These are phyloP conservation scores for Speoplatyrhinus poulsoni DNA, from an alignment of 2,113 vertebrate species.

Conservation along the genomic window DNA sequence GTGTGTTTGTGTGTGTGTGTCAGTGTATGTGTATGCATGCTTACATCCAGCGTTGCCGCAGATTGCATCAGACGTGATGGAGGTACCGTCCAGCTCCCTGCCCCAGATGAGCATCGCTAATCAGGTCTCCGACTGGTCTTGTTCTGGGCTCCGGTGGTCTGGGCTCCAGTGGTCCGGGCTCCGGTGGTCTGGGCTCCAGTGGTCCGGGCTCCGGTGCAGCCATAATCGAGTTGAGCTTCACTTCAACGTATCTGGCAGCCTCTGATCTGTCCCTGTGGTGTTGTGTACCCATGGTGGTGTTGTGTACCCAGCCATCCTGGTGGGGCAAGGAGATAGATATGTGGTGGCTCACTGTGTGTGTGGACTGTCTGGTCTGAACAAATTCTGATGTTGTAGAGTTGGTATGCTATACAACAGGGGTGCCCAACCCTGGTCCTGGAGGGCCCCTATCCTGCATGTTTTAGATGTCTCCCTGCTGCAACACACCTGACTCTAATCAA, in stretches of 20 bases:
- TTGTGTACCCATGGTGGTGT: not conserved
- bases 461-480: too few relatives aligned
- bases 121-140: constrained; percentile 47
- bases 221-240: constrained; percentile 53
- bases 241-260: constrained; percentile 35
- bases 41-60: not conserved
- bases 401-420: too few relatives aligned
- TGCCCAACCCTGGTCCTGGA: too few relatives aligned
- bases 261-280: constrained; percentile 31
- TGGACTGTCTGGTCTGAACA: too few relatives aligned
- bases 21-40: constrained; percentile 8
- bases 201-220: constrained; percentile 15
- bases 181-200: constrained; percentile 11
- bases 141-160: constrained; percentile 23
- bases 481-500: too few relatives aligned
- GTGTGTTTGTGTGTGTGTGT: too few relatives aligned
- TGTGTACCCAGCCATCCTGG: too few relatives aligned
- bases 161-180: too few relatives aligned
- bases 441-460: too few relatives aligned
- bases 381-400: too few relatives aligned
- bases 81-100: constrained; percentile 23
- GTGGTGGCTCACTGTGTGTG: too few relatives aligned
- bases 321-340: too few relatives aligned
- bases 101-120: constrained; percentile 25
- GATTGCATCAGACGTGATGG: constrained; percentile 38